phyloP scores from a whole-genome alignment of 2,797 vertebrate species.

The Gallinago stenura region DNA sequence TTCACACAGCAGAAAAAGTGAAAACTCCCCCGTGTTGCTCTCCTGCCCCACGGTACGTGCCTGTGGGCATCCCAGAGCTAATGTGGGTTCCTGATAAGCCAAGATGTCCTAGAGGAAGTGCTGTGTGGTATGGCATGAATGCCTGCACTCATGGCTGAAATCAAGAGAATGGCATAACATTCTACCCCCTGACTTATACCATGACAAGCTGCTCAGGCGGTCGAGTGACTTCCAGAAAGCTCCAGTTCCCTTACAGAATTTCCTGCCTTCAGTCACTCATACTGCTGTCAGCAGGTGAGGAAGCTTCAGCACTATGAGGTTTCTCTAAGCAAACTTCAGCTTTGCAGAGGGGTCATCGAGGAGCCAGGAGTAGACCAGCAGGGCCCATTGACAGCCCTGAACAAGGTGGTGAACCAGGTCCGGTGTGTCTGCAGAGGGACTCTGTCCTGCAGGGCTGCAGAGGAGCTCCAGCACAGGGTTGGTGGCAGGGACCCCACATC shows the following conservation, averaged over 20 bases:
- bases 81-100: background rate
- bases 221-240: background rate
- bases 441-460: too few relatives aligned
- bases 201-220: accelerated
- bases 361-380: background rate
- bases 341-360: background rate
- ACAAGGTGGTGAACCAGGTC: accelerated
- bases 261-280: background rate
- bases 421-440: background rate
- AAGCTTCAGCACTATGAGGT: background rate
- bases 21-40: accelerated
- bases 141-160: background rate
- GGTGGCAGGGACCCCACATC: accelerated
- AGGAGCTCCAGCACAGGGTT: accelerated
- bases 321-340: background rate
- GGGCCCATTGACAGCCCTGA: accelerated
- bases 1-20: background rate
- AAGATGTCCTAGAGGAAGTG: background rate
- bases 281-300: background rate
- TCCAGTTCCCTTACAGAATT: background rate
- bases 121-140: background rate
- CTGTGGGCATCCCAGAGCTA: accelerated
- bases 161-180: accelerated
- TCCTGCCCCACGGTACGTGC: accelerated
- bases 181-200: background rate